Conservation (phyloP, 2,888 invertebrate genomes). For the Morpho deidamia region DNA sequence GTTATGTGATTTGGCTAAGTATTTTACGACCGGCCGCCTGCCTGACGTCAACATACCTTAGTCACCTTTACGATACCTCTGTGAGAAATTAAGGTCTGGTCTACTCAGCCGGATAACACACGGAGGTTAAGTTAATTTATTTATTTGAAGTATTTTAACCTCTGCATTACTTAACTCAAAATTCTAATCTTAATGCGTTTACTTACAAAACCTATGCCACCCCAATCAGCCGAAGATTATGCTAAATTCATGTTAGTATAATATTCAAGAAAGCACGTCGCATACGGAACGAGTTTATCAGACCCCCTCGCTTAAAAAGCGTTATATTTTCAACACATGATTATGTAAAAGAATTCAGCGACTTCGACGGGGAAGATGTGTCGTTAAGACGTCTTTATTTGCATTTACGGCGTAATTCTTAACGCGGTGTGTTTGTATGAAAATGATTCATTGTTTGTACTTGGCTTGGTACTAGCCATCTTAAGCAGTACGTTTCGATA, state of each 20-base stretch:
- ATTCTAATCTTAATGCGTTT: conserved; percentile 17
- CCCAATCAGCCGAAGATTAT: conserved; percentile 50
- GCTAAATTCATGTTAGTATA: conserved; percentile 62
- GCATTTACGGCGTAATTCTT: conserved; percentile 43
- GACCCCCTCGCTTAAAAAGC: conserved; percentile 59
- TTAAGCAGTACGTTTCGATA: no score
- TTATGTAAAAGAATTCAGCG: conserved; percentile 74
- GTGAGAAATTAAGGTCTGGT: no score
- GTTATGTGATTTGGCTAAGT: no score
- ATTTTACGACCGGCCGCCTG: no score
- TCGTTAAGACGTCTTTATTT: conserved; percentile 70
- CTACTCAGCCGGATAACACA: no score
- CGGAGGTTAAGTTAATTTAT: no score
- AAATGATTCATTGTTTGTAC: background rate
- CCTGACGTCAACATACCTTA: no score
- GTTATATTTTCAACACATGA: conserved; percentile 76
- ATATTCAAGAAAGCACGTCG: conserved; percentile 46
- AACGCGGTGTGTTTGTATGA: conserved; percentile 20
- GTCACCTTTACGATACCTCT: no score
- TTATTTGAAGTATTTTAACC: no score
- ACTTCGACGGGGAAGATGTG: conserved; percentile 60
- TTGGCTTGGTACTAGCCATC: no score
- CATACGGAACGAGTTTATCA: conserved; percentile 60
- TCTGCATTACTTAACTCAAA: conserved; percentile 24
- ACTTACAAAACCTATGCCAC: conserved; percentile 15